phyloP scores from a whole-genome alignment of 2,888 invertebrate genomes.

The Unio delphinus region DNA sequence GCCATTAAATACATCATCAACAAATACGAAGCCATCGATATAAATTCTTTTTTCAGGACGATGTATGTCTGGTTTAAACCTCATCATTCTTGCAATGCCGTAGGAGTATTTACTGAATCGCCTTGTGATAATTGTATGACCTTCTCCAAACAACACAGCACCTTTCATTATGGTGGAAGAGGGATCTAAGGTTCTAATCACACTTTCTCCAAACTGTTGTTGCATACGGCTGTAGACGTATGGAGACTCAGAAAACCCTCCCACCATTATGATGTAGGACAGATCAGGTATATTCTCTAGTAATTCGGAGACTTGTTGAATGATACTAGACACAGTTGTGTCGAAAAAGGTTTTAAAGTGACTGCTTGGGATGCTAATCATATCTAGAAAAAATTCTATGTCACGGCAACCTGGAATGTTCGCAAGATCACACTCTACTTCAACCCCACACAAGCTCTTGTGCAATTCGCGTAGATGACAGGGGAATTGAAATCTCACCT shows the following conservation, averaged over 20 bases:
- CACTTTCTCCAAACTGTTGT: background rate
- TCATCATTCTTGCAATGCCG: constrained; percentile 27
- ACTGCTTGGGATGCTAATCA: background rate
- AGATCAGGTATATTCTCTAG: background rate
- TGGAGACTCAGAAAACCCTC: constrained; percentile 5
- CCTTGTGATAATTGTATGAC: constrained; percentile 16
- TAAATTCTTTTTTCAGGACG: constrained; percentile 7
- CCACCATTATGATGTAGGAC: background rate
- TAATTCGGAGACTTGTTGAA: background rate
- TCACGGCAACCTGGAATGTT: background rate
- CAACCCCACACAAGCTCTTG: background rate
- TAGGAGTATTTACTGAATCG: constrained; percentile 30
- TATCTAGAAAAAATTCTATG: background rate
- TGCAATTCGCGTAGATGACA: constrained; percentile 8
- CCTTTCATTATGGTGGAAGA: constrained; percentile 23
- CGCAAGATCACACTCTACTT: background rate
- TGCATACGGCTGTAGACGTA: background rate
- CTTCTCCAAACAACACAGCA: constrained; percentile 27
- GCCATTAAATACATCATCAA: constrained; percentile 23
- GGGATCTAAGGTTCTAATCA: constrained; percentile 19
- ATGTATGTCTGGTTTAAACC: constrained; percentile 16
- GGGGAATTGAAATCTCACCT: constrained; percentile 17
- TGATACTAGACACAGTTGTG: background rate
- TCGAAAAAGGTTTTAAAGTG: background rate
- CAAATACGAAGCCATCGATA: constrained; percentile 6